phyloP scores from a whole-genome alignment of 2,113 vertebrate genomes.

The Clarias batrachus region DNA sequence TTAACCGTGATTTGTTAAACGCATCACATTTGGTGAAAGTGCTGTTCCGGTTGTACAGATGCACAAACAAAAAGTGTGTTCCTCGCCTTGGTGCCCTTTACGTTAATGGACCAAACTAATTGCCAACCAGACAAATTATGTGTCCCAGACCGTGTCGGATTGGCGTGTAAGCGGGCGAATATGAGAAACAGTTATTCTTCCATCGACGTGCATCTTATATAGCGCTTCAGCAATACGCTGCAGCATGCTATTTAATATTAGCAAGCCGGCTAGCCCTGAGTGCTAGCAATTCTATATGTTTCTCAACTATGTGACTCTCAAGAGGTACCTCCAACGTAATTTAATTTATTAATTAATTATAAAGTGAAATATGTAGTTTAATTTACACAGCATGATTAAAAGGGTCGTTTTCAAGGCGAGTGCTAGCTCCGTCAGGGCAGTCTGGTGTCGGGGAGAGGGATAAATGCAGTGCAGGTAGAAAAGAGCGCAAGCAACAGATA shows the following conservation, averaged over 20 bases:
- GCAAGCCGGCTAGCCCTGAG: not conserved
- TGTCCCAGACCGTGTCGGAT: too few species aligned
- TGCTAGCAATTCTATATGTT: not conserved
- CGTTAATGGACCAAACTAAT: not conserved
- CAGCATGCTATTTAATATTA: not conserved
- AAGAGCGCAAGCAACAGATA: too few species aligned
- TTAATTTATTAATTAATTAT: not conserved
- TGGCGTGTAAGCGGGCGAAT: not conserved
- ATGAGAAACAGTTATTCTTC: not conserved
- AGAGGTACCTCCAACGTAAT: not conserved
- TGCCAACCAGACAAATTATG: not conserved
- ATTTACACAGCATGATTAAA: not conserved
- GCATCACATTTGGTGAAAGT: constrained; percentile 60
- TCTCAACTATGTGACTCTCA: not conserved
- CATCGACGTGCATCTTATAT: not conserved
- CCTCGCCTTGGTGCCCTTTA: too few species aligned
- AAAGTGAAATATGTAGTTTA: not conserved
- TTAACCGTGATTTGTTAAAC: not conserved
- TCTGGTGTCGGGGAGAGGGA: not conserved
- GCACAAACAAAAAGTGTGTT: constrained; percentile 56
- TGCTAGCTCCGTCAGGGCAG: not conserved
- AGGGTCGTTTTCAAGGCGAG: not conserved
- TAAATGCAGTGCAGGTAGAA: too few species aligned
- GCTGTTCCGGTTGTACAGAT: constrained; percentile 42
- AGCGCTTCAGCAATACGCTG: not conserved